phyloP scores from a whole-genome alignment of 2,113 vertebrate genomes.

The Ophthalmolycus amberensis region DNA sequence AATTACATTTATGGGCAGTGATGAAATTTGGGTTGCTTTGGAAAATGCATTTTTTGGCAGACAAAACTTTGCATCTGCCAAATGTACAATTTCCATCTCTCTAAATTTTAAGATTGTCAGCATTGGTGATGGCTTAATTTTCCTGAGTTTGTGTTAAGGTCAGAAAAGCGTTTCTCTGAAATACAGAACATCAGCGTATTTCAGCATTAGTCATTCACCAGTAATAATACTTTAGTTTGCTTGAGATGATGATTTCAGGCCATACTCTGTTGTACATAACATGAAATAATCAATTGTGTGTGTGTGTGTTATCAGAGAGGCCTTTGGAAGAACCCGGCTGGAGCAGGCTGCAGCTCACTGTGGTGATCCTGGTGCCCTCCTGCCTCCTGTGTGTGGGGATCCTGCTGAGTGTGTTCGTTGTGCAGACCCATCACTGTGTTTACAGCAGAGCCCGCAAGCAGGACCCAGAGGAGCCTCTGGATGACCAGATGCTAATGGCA shows the following conservation, averaged over 20 bases:
- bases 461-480: conserved; percentile 88
- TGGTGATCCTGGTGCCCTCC: conserved; percentile 85
- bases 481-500: conserved; percentile 86
- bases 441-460: conserved; percentile 79
- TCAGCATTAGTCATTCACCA: not conserved
- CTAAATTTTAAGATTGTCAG: not conserved
- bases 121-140: not conserved
- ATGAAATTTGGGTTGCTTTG: conserved; percentile 1
- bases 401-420: conserved; percentile 76
- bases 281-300: not conserved
- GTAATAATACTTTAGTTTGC: not conserved
- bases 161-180: not conserved
- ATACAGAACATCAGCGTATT: not conserved
- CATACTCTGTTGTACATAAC: not conserved
- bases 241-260: not conserved
- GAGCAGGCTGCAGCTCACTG: conserved; percentile 79
- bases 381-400: conserved; percentile 83
- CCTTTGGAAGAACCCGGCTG: conserved; percentile 67
- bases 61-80: conserved; percentile 25
- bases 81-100: conserved; percentile 19
- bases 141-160: not conserved
- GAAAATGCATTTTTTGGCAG: conserved; percentile 22
- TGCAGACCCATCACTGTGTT: conserved; percentile 81
- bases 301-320: conserved; percentile 63
- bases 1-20: conserved; percentile 16